Evolutionary conservation across 1,140 invertebrate species (phyloP).

Genomic region (Phortica variegata): DNA sequence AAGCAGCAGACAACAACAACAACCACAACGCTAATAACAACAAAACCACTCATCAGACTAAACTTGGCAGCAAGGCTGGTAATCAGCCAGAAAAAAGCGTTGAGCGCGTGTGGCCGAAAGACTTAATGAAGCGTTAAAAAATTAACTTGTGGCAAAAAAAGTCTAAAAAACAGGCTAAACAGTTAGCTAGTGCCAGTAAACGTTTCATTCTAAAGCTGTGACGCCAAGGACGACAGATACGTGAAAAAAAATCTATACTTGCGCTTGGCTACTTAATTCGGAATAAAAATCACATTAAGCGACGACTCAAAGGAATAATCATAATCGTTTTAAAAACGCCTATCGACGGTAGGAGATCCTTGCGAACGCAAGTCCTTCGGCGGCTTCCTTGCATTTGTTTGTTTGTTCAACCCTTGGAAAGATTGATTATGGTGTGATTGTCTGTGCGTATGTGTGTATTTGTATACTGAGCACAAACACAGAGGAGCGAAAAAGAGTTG

Average conservation of each 20-base stretch:
- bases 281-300: not conserved
- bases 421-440: slow-evolving; percentile 47
- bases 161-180: slow-evolving; percentile 14
- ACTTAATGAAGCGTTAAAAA: slow-evolving; percentile 48
- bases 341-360: slow-evolving; percentile 26
- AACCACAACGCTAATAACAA: too few species aligned
- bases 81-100: slow-evolving; percentile 19
- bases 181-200: slow-evolving; percentile 15
- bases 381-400: slow-evolving; percentile 28
- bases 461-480: slow-evolving; percentile 42
- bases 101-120: slow-evolving; percentile 47
- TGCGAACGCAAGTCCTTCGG: slow-evolving; percentile 39
- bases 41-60: slow-evolving; percentile 45
- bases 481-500: slow-evolving; percentile 1
- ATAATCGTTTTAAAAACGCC: slow-evolving; percentile 40
- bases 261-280: slow-evolving; percentile 11
- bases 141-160: slow-evolving; percentile 30
- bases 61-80: slow-evolving; percentile 9
- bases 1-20: slow-evolving; percentile 30
- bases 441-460: slow-evolving; percentile 31
- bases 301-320: slow-evolving; percentile 34
- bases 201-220: too few species aligned
- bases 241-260: not conserved
- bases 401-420: slow-evolving; percentile 49
- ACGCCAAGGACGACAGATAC: not conserved